Evolutionary conservation across 2,888 invertebrate genomes (phyloP).

Genomic region (Gibbula magus): DNA sequence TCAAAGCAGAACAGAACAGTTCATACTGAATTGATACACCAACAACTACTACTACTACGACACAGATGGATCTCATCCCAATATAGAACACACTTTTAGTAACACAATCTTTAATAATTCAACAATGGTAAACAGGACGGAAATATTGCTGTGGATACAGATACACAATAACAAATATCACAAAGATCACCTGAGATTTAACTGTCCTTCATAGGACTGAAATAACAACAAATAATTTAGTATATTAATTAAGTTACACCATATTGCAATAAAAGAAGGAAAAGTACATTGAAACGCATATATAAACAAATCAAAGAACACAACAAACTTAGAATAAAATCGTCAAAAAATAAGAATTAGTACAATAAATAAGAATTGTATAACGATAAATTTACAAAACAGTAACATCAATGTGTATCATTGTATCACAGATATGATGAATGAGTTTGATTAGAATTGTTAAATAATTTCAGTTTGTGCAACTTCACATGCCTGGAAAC

Average conservation of each 20-base stretch:
- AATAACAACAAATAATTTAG: too few species aligned
- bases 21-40: too few species aligned
- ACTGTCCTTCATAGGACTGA: too few species aligned
- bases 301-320: constrained; percentile 16
- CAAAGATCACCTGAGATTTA: background rate
- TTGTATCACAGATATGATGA: background rate
- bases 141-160: background rate
- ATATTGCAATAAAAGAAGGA: too few species aligned
- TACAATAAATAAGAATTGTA: constrained; percentile 14
- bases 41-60: too few species aligned
- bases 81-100: too few species aligned
- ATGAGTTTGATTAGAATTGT: background rate
- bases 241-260: too few species aligned
- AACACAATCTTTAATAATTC: background rate
- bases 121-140: background rate
- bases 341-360: constrained; percentile 25
- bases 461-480: background rate
- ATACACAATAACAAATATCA: background rate
- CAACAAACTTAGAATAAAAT: constrained; percentile 7
- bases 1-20: too few species aligned
- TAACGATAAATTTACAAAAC: background rate
- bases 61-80: too few species aligned
- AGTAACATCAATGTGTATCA: background rate
- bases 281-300: background rate
- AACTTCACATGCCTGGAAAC: too few species aligned